Evolutionary conservation across 1,140 invertebrate genomes (phyloP).

Genomic region (Apis laboriosa): DNA sequence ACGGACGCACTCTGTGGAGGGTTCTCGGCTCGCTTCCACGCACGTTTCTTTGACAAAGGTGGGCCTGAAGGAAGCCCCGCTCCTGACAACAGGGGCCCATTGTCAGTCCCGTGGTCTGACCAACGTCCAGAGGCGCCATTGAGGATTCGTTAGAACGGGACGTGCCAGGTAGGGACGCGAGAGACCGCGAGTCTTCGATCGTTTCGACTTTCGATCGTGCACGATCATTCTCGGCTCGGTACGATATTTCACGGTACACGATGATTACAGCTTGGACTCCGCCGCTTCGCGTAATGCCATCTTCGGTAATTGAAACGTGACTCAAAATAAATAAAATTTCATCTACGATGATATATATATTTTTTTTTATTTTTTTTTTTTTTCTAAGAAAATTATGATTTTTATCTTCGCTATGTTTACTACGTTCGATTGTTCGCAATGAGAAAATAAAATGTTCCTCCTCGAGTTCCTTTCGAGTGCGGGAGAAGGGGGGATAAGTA

Average conservation of each 20-base stretch:
- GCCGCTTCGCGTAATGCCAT: too few species aligned
- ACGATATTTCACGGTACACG: slow-evolving; percentile 5
- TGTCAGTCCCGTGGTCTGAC: slow-evolving; percentile 61
- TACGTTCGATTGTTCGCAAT: neutral
- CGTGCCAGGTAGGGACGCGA: slow-evolving; percentile 56
- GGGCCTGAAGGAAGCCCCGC: slow-evolving; percentile 68
- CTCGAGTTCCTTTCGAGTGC: neutral
- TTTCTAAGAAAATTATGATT: neutral
- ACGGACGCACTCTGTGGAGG: slow-evolving; percentile 60
- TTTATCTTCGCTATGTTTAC: neutral
- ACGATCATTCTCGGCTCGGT: slow-evolving; percentile 41
- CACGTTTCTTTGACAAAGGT: slow-evolving; percentile 68
- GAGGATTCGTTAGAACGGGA: slow-evolving; percentile 61
- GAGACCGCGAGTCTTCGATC: slow-evolving; percentile 51
- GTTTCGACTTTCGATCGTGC: slow-evolving; percentile 57
- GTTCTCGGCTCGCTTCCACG: slow-evolving; percentile 64
- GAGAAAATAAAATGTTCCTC: neutral
- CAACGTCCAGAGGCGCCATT: slow-evolving; percentile 57
- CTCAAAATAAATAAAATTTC: neutral
- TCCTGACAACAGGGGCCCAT: slow-evolving; percentile 71
- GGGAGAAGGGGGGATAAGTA: neutral
- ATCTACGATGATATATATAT: neutral
- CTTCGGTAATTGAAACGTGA: neutral
- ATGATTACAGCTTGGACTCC: slow-evolving; percentile 7
- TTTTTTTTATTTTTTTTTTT: neutral